Percentiles rank a stretch among this genome's conserved stretches.
phyloP scores from a whole-genome alignment of 2,888 invertebrate species.

The Latrodectus hesperus region DNA sequence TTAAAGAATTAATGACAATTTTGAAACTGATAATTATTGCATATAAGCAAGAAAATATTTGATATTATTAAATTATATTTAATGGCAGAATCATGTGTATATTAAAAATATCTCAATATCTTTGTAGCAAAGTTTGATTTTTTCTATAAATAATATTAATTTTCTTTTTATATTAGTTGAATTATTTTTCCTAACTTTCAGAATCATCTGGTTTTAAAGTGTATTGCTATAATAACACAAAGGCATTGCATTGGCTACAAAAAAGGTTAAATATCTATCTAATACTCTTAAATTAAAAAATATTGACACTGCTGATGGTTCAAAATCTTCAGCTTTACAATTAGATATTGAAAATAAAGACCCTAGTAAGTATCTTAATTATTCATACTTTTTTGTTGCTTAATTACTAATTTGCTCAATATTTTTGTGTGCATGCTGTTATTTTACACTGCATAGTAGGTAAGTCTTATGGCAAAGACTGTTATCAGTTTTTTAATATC shows the following conservation, averaged over 20 bases:
- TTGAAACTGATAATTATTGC: not conserved
- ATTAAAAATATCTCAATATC: not conserved
- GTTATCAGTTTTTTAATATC: too few species aligned
- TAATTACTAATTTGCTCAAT: not conserved
- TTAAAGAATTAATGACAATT: too few species aligned
- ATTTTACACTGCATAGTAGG: too few species aligned
- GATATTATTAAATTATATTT: not conserved
- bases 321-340: slow-evolving; percentile 43
- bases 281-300: slow-evolving; percentile 20
- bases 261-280: slow-evolving; percentile 39
- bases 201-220: slow-evolving; percentile 49
- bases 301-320: slow-evolving; percentile 49
- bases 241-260: slow-evolving; percentile 55
- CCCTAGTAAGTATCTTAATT: slow-evolving; percentile 29
- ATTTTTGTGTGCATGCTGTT: too few species aligned
- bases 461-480: too few species aligned
- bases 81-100: not conserved
- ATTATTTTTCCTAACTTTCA: slow-evolving; percentile 9
- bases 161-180: not conserved
- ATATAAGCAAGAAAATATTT: not conserved
- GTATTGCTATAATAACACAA: slow-evolving; percentile 41
- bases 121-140: not conserved
- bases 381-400: not conserved
- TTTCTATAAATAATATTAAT: not conserved
- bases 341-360: slow-evolving; percentile 36